Evolutionary conservation across 2,113 vertebrate genomes (phyloP).

Genomic region (Actinemys pallida): DNA sequence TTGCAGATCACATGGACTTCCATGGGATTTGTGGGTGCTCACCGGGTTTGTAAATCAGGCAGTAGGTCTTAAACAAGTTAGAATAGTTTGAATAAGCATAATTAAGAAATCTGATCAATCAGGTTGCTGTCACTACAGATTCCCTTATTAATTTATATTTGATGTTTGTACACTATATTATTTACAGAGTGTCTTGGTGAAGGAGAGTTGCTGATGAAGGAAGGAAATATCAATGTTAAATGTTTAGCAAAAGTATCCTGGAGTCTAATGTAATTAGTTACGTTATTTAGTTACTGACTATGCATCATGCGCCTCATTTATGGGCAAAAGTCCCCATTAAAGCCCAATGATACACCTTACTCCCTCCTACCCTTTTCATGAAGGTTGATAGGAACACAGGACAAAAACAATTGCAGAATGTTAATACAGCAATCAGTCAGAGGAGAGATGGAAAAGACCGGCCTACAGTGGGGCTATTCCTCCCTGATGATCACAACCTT

Average conservation of each 20-base stretch:
- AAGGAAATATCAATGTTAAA: not conserved
- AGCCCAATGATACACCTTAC: not conserved
- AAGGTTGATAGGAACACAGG: not conserved
- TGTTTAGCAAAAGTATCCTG: not conserved
- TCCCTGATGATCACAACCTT: not conserved
- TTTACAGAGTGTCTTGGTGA: not conserved
- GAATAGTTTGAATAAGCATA: not conserved
- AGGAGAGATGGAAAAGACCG: not conserved
- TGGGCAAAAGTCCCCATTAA: not conserved
- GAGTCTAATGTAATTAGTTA: not conserved
- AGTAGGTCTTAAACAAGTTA: not conserved
- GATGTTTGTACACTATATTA: not conserved
- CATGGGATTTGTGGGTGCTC: not conserved
- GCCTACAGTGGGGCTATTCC: rapidly evolving
- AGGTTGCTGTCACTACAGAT: not conserved
- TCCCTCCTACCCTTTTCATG: not conserved
- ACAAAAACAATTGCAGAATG: not conserved
- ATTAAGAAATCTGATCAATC: not conserved
- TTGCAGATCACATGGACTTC: not conserved
- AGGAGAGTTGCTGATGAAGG: not conserved
- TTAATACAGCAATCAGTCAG: not conserved
- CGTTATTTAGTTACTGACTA: not conserved
- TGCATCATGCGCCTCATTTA: not conserved
- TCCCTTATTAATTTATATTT: not conserved
- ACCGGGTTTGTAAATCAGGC: not conserved